Evolutionary conservation across 2,888 invertebrate genomes (phyloP), one percentile per base, ranked within the genome.

Genomic region (Cecidostiba fungosa): DNA sequence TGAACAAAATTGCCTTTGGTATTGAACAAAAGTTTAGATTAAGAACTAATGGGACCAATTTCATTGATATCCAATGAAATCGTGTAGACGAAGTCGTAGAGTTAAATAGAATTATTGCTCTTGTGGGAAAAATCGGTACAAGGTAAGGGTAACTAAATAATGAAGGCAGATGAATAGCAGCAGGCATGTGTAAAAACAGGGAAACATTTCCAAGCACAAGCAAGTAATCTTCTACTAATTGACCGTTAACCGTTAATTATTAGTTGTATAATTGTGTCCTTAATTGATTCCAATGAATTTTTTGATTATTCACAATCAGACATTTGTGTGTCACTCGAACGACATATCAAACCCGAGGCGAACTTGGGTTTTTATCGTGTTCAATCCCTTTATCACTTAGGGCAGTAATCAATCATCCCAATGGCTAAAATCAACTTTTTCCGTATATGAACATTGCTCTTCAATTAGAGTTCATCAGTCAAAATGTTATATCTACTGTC

Each of bases 261-360:
- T 88, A 89, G 85, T 89, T 89, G 92, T 92, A 92, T 91, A 91
- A 92, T 92, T 92, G 92, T 92, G 92, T 92, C 92, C 92, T 90
- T 91, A 88, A 90, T 85, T 86, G 87, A 86, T 87, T 87, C 76
- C 85, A 86, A 87, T 70, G 81, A 85, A 87, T 79, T 86, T 84
- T 19, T 77, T 77, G 80, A 80, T 77, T 70, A 77, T 59, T 83
- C 77, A 76, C 47, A 86, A 84, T 81, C 73, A 47, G 69, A 81
- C 62, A 81, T 79, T 66, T 77, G 77, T 70, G 72, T 69, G 59
- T 29, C 78, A 82, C 43, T 54, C 29, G 29, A 47, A 73, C 23
- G 72, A 72, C n/a, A n/a, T 79, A 70, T 50, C 29, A 14, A 43
- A 29, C 14, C 54, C 26, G 70, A 76, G 23, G 8, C 32, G 39